These are phyloP conservation scores for Psephotus haematonotus DNA, from an alignment of 2,113 vertebrate genomes.

Conservation along the genomic window DNA sequence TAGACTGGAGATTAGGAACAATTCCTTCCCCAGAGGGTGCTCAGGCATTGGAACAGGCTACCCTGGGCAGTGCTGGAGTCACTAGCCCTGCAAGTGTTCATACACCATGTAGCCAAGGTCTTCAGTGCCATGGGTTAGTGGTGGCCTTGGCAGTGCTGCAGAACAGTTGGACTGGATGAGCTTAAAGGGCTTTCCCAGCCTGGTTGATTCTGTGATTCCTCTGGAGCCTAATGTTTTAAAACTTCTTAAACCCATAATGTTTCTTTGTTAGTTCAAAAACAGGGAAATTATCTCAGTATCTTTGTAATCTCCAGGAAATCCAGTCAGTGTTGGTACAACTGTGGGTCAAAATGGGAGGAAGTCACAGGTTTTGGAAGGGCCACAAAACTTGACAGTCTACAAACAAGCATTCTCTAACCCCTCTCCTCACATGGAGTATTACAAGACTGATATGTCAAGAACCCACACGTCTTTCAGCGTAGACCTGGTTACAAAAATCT, in stretches of 20 bases:
- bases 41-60: not conserved
- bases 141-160: not conserved
- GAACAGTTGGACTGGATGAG: not conserved
- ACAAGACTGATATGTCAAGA: not conserved
- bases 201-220: not conserved
- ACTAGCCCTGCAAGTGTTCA: not conserved
- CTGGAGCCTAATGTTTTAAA: not conserved
- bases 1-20: not conserved
- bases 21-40: not conserved
- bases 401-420: not conserved
- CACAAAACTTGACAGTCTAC: not conserved
- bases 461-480: not conserved
- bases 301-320: not conserved
- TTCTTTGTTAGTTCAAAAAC: not conserved
- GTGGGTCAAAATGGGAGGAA: not conserved
- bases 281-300: not conserved
- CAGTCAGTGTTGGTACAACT: not conserved
- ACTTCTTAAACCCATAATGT: constrained; percentile 19
- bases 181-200: not conserved
- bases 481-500: not conserved
- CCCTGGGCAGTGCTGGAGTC: not conserved
- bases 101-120: not conserved
- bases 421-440: not conserved
- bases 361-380: not conserved
- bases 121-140: not conserved